Base-by-base conservation (phyloP, 2,113 vertebrate species). In the Procapra przewalskii region DNA sequence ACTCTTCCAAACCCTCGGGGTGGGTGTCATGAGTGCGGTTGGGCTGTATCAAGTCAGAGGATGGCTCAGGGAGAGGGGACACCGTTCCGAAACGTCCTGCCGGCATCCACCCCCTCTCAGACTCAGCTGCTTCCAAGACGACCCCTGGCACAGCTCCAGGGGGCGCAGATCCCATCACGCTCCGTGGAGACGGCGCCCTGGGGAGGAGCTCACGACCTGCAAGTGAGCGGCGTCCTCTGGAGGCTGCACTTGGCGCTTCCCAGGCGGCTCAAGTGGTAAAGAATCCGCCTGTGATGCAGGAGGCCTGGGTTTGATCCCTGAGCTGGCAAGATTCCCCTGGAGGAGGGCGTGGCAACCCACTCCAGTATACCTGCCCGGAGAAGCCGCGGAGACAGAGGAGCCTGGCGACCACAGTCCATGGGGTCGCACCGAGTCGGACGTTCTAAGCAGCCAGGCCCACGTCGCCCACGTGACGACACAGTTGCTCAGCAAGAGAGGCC, bases 361-460 rank as follows among this genome's bases (percentile, higher is more conserved):
- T 40, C 67, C 67, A 71, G n/a, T 23, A 3, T 6, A 23, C n/a
- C 21, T 23, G 21, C 67, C 67, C 40, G 67, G 67, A 71, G 67
- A 23, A 40, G 23, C n/a, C 19, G 19, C n/a, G 1, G 3, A 36
- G 19, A 40, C n/a, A 23, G 67, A 40, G 67, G 19, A 40, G n/a
- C 67, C 67, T 36, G n/a, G 3, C 5, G 17, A 10, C 64, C 11
- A 1, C 4, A 71, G 64, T 11, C 64, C 4, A 1, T 2, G 67
- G 19, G 5, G n/a, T 12, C 19, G 3, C 33, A 71, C 64, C 21
- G 64, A 71, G 19, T 71, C 19, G 10, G 67, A 40, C n/a, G 3
- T 3, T 19, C 67, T 6, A 19, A 40, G 19, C 5, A 0, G 11
- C 5, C 0, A 12, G 21, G n/a, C 10, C 0, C 19, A 1, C 7